Evolutionary conservation across 92 coral and sea anemone genomes (phyloP).

Genomic region (Chrysogorgia sp.): DNA sequence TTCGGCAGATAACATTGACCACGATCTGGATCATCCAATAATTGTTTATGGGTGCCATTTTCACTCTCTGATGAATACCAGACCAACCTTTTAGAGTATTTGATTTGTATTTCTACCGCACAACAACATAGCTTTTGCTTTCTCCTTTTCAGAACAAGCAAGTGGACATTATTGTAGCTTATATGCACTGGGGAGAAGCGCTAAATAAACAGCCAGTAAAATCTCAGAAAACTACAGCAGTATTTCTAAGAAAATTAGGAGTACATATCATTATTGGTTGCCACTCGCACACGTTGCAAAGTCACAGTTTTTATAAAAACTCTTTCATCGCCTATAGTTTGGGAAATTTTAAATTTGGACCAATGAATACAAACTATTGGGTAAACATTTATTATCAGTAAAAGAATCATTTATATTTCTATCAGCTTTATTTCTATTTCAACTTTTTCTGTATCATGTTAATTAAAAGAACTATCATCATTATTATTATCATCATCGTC

Average conservation of each 20-base stretch:
- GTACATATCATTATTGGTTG: constrained; percentile 68
- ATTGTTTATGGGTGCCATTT: neutral
- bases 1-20: no score
- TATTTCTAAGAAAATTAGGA: constrained; percentile 61
- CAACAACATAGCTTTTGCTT: no score
- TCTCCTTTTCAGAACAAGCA: constrained; percentile 25
- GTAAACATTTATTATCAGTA: neutral
- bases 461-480: no score
- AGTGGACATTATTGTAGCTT: constrained; percentile 63
- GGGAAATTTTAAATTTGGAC: constrained; percentile 78
- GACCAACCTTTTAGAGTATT: no score
- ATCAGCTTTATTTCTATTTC: no score
- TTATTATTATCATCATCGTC: no score
- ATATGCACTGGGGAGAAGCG: constrained; percentile 72
- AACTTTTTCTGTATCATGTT: no score
- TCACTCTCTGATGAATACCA: neutral
- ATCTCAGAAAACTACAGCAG: constrained; percentile 45
- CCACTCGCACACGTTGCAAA: constrained; percentile 76
- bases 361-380: constrained; percentile 18
- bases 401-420: no score
- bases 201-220: neutral
- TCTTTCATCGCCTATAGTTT: constrained; percentile 69
- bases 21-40: no score
- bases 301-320: constrained; percentile 42
- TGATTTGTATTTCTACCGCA: no score